These are phyloP conservation scores for Galago senegalensis DNA, from an alignment of 2,797 vertebrate genomes.

Conservation along the genomic window DNA sequence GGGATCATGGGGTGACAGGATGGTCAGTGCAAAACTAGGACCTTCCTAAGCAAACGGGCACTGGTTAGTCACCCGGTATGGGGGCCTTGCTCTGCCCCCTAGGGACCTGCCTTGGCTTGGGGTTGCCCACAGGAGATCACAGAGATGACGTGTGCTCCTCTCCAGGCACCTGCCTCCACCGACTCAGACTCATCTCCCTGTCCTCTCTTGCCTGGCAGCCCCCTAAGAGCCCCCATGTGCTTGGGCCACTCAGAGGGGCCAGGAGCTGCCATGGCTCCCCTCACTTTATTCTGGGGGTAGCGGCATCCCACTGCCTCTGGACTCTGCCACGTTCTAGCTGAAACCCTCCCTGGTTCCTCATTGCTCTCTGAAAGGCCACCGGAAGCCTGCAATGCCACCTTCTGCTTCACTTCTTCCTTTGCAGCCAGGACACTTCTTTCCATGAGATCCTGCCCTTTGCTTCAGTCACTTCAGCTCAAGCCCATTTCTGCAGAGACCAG, in stretches of 20 bases:
- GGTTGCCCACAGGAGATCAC: background rate
- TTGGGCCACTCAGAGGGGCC: too few species aligned
- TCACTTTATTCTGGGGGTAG: background rate
- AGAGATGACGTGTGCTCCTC: background rate
- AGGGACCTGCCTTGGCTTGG: background rate
- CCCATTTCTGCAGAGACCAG: background rate
- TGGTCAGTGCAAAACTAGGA: background rate
- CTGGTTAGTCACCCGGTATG: background rate
- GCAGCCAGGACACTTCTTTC: background rate
- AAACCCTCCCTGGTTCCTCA: background rate
- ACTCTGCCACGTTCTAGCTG: background rate
- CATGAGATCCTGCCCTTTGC: background rate
- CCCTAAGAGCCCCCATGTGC: background rate
- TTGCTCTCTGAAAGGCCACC: background rate
- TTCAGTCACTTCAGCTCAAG: background rate
- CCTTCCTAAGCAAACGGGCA: background rate
- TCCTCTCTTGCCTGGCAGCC: too few species aligned
- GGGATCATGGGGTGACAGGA: background rate
- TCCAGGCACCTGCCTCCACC: background rate
- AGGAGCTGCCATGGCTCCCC: background rate
- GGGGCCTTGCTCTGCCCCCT: background rate
- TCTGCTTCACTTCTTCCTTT: background rate
- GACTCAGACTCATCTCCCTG: accelerated
- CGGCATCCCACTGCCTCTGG: background rate
- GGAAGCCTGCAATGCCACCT: background rate